Evolutionary conservation across 2,888 invertebrate species (phyloP).

Genomic region (Pollenia amentaria): DNA sequence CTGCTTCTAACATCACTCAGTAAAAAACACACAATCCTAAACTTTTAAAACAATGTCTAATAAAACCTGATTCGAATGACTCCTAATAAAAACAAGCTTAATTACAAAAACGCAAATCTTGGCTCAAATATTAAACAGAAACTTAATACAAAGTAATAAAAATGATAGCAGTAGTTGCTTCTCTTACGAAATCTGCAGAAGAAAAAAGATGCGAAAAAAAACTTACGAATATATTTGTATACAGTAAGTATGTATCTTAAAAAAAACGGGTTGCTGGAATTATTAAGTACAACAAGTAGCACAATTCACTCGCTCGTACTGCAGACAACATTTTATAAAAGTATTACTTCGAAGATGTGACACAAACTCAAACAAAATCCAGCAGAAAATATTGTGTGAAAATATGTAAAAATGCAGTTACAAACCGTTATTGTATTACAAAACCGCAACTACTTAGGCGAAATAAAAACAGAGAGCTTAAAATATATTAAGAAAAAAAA

Average conservation of each 20-base stretch:
- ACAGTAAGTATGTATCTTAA: not conserved
- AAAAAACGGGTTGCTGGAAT: slow-evolving; percentile 59
- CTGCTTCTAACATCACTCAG: not conserved
- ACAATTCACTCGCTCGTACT: slow-evolving; percentile 4
- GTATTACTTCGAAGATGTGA: slow-evolving; percentile 53
- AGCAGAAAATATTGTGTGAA: slow-evolving; percentile 57
- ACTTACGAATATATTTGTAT: slow-evolving; percentile 1
- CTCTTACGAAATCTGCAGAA: slow-evolving; percentile 50
- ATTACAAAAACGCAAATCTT: slow-evolving; percentile 64
- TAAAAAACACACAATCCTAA: not conserved
- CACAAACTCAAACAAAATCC: slow-evolving; percentile 54
- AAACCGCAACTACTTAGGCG: slow-evolving; percentile 61
- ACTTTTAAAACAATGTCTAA: too few relatives aligned
- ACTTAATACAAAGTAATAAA: slow-evolving; percentile 21
- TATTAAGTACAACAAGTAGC: slow-evolving; percentile 18
- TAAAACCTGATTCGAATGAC: slow-evolving; percentile 33
- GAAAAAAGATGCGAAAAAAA: slow-evolving; percentile 29
- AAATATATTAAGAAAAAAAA: not conserved
- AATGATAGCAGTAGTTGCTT: slow-evolving; percentile 27
- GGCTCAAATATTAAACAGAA: slow-evolving; percentile 38
- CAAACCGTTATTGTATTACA: slow-evolving; percentile 62
- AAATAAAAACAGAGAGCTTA: slow-evolving; percentile 8
- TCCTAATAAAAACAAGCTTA: slow-evolving; percentile 43
- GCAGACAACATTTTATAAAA: slow-evolving; percentile 53
- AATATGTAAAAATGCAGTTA: slow-evolving; percentile 60